Base-by-base conservation (phyloP, 2,888 invertebrate genomes). In the Seira ritae region DNA sequence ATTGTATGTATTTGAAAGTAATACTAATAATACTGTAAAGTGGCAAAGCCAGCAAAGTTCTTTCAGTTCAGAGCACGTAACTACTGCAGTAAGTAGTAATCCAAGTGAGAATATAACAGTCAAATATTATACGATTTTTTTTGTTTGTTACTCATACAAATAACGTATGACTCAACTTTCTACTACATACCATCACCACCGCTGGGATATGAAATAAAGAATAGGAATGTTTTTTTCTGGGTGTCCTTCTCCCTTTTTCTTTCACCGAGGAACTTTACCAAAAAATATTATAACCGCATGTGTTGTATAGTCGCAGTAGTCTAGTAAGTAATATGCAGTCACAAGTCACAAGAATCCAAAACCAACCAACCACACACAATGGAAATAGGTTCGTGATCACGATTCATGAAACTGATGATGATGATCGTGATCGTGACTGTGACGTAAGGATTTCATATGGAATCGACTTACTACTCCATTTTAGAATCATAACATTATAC, bases 61-160 rank as follows among this genome's bases (percentile, higher is more conserved):
- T 31, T 31, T 31, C 31, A 31, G 8, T 31, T 31, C 31, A 68
- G 69, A 74, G 55, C 80, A 80, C 80, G 80, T 80, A 80, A 80
- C 80, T 74, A 80, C 80, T 80, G 80, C 80, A 80, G 80, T 80
- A 80, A 31, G 31, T 31, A 31, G 80, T 73, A 55, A 73, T 73
- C 68, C 68, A 20, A 50, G 55, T 55, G 55, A 55, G 55, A 55
- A 3, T 55, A 55, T 55, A 8, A 55, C 15, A 55, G 55, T 3
- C 6, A 55, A 2, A 8, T 12, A 15, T 55, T 31, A 55, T 31
- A 31, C 31, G 8, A 31, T 31, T 31, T 31, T 55, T 55, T 55
- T 55, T 55, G 55, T 55, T 55, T 55, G 55, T 55, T 55, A 55
- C 55, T 55, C 15, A 12, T 55, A 55, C 55, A 55, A 8, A 55